These are phyloP conservation scores for Schizothorax lantsangensis DNA, from an alignment of 2,797 vertebrate species.

Conservation along the genomic window DNA sequence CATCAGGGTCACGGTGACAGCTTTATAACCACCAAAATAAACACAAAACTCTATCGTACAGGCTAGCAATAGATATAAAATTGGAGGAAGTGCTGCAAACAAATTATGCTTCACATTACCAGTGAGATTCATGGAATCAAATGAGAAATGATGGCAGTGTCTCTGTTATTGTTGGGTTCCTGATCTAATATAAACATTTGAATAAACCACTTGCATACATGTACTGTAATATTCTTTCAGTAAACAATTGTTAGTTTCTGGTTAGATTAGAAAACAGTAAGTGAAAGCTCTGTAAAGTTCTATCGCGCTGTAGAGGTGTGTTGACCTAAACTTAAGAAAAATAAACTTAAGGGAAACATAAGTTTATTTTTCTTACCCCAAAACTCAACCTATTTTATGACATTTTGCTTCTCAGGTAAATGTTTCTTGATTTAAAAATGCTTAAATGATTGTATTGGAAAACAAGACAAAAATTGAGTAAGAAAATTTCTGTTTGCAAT, in stretches of 20 bases:
- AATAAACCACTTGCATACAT: not conserved
- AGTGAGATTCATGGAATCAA: not conserved
- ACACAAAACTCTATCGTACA: constrained; percentile 4
- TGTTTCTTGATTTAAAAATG: not conserved
- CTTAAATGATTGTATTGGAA: not conserved
- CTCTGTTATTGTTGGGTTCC: not conserved
- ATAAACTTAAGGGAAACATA: not conserved
- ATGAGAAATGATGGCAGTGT: not conserved
- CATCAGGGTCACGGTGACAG: constrained; percentile 38
- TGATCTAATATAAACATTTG: not conserved
- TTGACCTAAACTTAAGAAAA: no score
- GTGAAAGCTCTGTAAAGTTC: not conserved
- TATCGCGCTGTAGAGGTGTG: not conserved
- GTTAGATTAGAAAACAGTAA: constrained; percentile 11
- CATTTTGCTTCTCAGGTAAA: not conserved
- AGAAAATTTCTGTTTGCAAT: not conserved
- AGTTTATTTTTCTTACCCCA: not conserved
- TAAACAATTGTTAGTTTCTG: not conserved
- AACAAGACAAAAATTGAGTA: not conserved
- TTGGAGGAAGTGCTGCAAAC: constrained; percentile 43
- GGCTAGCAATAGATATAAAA: constrained; percentile 32
- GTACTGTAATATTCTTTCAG: not conserved
- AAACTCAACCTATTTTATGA: not conserved
- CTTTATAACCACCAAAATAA: constrained; percentile 49
- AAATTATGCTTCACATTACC: not conserved